These are phyloP conservation scores for Picus viridis DNA, from an alignment of 2,797 vertebrate species.

Conservation along the genomic window DNA sequence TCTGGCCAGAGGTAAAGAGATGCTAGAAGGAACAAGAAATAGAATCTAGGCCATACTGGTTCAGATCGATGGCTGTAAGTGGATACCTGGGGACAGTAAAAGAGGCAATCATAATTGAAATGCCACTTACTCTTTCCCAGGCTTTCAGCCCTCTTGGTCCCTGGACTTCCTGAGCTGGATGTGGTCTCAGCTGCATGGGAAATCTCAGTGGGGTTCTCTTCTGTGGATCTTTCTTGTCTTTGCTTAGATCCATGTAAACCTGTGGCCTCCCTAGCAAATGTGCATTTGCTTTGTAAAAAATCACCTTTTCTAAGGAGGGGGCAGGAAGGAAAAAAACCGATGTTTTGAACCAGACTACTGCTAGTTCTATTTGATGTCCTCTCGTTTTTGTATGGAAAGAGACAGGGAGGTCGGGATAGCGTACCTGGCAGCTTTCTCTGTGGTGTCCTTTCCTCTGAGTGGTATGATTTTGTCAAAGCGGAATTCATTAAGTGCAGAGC, in stretches of 20 bases:
- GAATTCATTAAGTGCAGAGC: rapidly evolving
- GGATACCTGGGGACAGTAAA: slow-evolving; percentile 30
- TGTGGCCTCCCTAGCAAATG: not conserved
- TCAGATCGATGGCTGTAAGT: not conserved
- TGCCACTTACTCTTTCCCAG: slow-evolving; percentile 18
- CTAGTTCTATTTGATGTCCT: not conserved
- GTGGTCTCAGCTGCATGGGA: not conserved
- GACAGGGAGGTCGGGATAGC: not conserved
- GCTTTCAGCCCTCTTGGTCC: not conserved
- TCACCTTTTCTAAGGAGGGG: not conserved
- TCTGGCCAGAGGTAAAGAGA: not conserved
- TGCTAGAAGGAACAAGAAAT: not conserved
- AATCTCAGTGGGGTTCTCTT: not conserved
- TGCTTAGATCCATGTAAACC: not conserved
- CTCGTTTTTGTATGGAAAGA: not conserved
- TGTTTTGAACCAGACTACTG: not conserved
- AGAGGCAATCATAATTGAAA: slow-evolving; percentile 2
- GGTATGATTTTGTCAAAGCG: not conserved
- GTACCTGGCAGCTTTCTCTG: not conserved
- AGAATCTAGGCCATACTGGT: not conserved
- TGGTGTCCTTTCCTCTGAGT: not conserved
- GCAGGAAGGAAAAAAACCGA: not conserved
- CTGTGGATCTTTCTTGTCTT: not conserved
- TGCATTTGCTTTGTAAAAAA: not conserved
- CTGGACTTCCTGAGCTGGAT: not conserved